A percentile compares a stretch with the other conserved stretches of the same genome.
These are phyloP conservation scores for Enteromius fasciolatus DNA, from an alignment of 2,797 vertebrate genomes.

Conservation along the genomic window DNA sequence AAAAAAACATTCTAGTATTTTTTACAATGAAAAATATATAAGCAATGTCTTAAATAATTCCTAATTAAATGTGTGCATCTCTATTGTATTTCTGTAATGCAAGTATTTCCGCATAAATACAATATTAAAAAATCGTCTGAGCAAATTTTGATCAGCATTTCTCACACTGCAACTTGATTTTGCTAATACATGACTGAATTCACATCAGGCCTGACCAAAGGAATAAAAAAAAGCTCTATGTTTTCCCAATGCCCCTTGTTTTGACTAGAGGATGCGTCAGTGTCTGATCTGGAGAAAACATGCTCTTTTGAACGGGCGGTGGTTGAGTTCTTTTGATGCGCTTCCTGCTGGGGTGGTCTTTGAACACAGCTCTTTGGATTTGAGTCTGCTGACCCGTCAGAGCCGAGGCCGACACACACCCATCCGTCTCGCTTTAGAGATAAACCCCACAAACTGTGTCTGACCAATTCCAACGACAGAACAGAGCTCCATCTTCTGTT, in stretches of 20 bases:
- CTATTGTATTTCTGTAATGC: not conserved
- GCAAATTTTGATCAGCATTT: not conserved
- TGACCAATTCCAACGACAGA: constrained; percentile 27
- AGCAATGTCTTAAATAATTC: not conserved
- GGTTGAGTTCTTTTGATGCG: constrained; percentile 69
- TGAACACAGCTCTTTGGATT: constrained; percentile 66
- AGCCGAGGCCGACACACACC: constrained; percentile 45
- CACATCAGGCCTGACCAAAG: not conserved
- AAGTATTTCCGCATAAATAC: not conserved
- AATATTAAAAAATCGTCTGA: not conserved
- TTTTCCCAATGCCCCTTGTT: constrained; percentile 49
- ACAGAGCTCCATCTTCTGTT: constrained; percentile 12
- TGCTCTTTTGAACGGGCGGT: constrained; percentile 58
- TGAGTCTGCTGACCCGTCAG: constrained; percentile 43
- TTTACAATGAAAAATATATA: not conserved
- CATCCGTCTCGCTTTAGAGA: constrained; percentile 55
- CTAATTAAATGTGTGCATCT: not conserved
- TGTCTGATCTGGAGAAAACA: constrained; percentile 59
- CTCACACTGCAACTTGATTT: constrained; percentile 2
- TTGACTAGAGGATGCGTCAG: constrained; percentile 33
- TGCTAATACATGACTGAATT: constrained; percentile 20
- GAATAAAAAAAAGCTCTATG: constrained; percentile 43
- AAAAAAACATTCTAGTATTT: not conserved
- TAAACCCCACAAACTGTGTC: constrained; percentile 31
- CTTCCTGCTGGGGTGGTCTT: constrained; percentile 62